Conservation (phyloP, 2,888 invertebrate genomes). For the Hypsopygia costalis region DNA sequence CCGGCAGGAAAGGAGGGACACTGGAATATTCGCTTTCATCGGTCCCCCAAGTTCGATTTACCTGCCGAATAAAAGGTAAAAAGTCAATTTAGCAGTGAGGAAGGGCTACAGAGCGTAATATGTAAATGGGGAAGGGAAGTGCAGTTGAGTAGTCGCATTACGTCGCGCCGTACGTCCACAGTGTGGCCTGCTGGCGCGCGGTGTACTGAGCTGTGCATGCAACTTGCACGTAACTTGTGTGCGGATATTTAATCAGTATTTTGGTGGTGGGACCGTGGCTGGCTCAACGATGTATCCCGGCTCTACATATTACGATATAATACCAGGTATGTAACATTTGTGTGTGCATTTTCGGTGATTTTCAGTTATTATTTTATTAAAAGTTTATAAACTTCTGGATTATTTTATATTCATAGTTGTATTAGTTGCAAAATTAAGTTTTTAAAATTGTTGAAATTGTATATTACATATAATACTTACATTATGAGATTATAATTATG, state of each 20-base stretch:
- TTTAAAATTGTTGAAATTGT: too few relatives aligned
- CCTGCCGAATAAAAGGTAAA: constrained; percentile 78
- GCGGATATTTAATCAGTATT: constrained; percentile 31
- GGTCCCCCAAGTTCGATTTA: constrained; percentile 73
- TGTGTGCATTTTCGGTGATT: constrained; percentile 6
- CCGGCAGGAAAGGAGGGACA: constrained; percentile 46
- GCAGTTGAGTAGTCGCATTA: constrained; percentile 55
- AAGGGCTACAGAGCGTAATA: constrained; percentile 72
- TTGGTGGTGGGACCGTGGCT: constrained; percentile 25
- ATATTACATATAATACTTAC: too few relatives aligned
- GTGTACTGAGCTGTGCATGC: constrained; percentile 34
- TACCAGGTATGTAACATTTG: constrained; percentile 51
- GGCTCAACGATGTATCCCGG: constrained; percentile 62
- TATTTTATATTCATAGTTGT: too few relatives aligned
- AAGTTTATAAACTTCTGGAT: too few relatives aligned
- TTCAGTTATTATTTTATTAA: too few relatives aligned
- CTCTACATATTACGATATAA: constrained; percentile 56
- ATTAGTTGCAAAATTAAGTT: too few relatives aligned
- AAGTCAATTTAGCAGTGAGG: constrained; percentile 76
- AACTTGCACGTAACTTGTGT: constrained; percentile 31
- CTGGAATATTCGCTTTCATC: constrained; percentile 56
- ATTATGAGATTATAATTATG: too few relatives aligned
- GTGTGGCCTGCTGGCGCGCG: constrained; percentile 28
- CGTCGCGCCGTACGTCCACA: constrained; percentile 42
- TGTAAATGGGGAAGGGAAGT: constrained; percentile 76